phyloP scores from a whole-genome alignment of 1,140 invertebrate genomes.

The Megalopta genalis region DNA sequence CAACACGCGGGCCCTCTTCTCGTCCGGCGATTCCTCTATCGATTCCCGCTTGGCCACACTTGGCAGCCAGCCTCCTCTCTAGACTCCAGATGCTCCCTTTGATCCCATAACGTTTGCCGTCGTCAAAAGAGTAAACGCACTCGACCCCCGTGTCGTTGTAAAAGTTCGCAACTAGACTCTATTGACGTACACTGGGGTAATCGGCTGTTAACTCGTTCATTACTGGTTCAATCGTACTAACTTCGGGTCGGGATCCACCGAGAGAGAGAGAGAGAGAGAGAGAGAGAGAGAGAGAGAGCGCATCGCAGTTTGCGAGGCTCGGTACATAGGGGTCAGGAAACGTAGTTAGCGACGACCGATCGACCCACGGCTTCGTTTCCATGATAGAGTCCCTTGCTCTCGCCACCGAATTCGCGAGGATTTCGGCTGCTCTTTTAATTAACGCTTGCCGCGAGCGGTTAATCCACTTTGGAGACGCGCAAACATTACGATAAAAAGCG shows the following conservation, averaged over 20 bases:
- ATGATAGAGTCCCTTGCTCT: slow-evolving; percentile 42
- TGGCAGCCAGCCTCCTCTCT: slow-evolving; percentile 10
- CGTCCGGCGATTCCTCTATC: too few species aligned
- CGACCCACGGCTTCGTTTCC: slow-evolving; percentile 39
- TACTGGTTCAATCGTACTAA: slow-evolving; percentile 21
- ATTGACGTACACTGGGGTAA: slow-evolving; percentile 18
- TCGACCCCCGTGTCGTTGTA: neutral
- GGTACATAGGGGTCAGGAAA: slow-evolving; percentile 24
- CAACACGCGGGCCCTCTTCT: too few species aligned
- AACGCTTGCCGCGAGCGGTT: slow-evolving; percentile 14
- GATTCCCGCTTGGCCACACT: too few species aligned
- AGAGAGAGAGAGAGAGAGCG: slow-evolving; percentile 10
- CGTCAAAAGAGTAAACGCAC: neutral
- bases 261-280: too few species aligned
- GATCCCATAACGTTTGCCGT: neutral
- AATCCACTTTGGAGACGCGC: too few species aligned
- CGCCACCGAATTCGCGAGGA: slow-evolving; percentile 25
- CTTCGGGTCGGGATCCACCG: slow-evolving; percentile 14
- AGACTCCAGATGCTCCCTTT: slow-evolving; percentile 19
- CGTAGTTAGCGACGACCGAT: slow-evolving; percentile 51
- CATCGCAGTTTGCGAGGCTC: slow-evolving; percentile 34
- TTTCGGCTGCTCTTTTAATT: slow-evolving; percentile 59
- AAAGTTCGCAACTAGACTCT: slow-evolving; percentile 4
- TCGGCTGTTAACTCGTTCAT: slow-evolving; percentile 35
- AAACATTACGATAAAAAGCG: too few species aligned